Percentiles rank a stretch among this genome's conserved stretches.
These are phyloP conservation scores for Drosophila leonis DNA, from an alignment of 2,888 invertebrate species.

Conservation along the genomic window DNA sequence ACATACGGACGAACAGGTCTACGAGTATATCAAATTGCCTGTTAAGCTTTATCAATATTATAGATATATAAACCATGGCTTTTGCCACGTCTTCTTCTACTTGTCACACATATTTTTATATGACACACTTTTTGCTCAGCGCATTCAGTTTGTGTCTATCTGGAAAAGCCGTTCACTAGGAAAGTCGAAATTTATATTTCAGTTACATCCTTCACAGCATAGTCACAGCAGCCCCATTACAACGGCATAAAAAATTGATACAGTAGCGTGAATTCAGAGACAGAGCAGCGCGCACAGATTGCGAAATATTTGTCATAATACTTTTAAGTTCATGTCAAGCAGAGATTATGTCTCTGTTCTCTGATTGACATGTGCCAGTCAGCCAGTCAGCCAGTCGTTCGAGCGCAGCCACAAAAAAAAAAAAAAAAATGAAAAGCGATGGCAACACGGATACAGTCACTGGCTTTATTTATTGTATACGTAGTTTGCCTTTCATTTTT, in stretches of 20 bases:
- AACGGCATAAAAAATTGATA: neutral
- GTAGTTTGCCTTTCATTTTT: slow-evolving; percentile 48
- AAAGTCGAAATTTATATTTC: neutral
- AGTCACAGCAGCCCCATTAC: neutral
- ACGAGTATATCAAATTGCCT: too few relatives aligned
- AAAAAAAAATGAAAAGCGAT: slow-evolving; percentile 7
- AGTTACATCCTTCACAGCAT: neutral
- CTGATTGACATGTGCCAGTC: slow-evolving; percentile 78
- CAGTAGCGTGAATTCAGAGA: slow-evolving; percentile 21
- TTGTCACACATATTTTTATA: too few relatives aligned
- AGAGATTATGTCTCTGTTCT: slow-evolving; percentile 71
- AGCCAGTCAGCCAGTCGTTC: slow-evolving; percentile 53
- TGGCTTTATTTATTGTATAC: slow-evolving; percentile 47
- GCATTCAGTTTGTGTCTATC: too few relatives aligned
- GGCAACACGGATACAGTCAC: slow-evolving; percentile 23
- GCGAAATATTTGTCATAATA: slow-evolving; percentile 80
- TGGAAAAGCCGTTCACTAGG: too few relatives aligned
- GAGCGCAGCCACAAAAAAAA: slow-evolving; percentile 4
- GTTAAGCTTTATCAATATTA: too few relatives aligned
- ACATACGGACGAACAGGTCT: neutral
- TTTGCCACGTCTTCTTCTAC: neutral
- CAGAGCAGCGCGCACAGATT: slow-evolving; percentile 59
- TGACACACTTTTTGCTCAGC: too few relatives aligned
- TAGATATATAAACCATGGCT: too few relatives aligned
- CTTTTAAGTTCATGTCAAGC: slow-evolving; percentile 80